A percentile compares a stretch with the other conserved stretches of the same genome.
phyloP scores from a whole-genome alignment of 2,797 vertebrate genomes.

The Tapirus indicus region DNA sequence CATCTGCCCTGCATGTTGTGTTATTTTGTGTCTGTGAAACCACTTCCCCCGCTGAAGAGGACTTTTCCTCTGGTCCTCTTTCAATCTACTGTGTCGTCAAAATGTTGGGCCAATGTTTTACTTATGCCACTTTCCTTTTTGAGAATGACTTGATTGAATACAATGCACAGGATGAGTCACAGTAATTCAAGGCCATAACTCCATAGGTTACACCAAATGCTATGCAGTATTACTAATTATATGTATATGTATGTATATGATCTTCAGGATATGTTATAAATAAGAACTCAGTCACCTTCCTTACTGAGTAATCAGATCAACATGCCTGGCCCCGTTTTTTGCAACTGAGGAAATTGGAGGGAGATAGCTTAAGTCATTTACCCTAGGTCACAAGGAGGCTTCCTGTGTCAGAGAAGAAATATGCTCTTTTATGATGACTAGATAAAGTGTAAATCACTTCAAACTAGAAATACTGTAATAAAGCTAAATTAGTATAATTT shows the following conservation, averaged over 20 bases:
- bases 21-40: conserved; percentile 57
- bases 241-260: background rate
- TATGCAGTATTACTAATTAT: background rate
- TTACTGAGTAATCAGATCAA: background rate
- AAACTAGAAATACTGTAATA: conserved; percentile 46
- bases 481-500: conserved; percentile 22
- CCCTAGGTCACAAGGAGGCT: background rate
- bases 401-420: conserved; percentile 35
- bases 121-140: conserved; percentile 10
- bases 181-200: background rate
- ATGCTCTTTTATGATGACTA: conserved; percentile 46
- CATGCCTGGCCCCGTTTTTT: background rate
- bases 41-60: background rate
- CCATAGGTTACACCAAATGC: background rate
- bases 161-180: background rate
- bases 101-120: background rate
- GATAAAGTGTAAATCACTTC: conserved; percentile 57
- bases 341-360: conserved; percentile 33
- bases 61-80: conserved; percentile 42
- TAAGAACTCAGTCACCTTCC: conserved; percentile 33
- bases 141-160: conserved; percentile 15
- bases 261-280: background rate
- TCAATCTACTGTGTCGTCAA: conserved; percentile 31
- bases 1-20: background rate
- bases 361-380: conserved; percentile 38